Evolutionary conservation across 1,140 invertebrate species (phyloP), one percentile per base, ranked within the genome.

Genomic region (Globodera rostochiensis): DNA sequence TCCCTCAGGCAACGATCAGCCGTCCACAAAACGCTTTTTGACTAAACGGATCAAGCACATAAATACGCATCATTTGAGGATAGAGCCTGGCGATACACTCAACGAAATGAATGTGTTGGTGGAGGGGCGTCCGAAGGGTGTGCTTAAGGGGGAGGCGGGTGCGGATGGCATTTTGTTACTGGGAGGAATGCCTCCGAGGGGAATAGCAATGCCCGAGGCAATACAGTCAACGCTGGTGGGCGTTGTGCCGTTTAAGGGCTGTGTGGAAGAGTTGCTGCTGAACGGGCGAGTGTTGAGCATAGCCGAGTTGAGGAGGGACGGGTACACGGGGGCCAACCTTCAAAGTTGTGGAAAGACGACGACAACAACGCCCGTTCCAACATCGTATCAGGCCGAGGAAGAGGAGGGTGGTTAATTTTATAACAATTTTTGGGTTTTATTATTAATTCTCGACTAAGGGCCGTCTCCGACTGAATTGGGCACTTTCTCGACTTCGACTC

Each of bases 211-310:
- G 77, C 46, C 45, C 21, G 70, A 36, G 25, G 13, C 36, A 69
- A 78, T 78, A 49, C 6, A 69, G 13, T 4, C 50, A 4, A 9
- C 21, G 13, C 6, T 78, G 3, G 9, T 49, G 1, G 25, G 25
- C 46, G 64, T 46, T 69, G 21, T 47, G 36, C 77, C 77, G n/a
- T 69, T 78, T 70, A 36, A 25, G 25, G 77, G 77, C 6, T 78
- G 77, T 47, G 47, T 78, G 77, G 70, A 70, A 53, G 21, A 78
- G 49, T 47, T 78, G 70, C 25, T 11, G 66, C 21, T 78, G n/a
- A 78, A 78, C 49, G 77, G 77, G 45, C 25, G 70, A 6, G 25
- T 19, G 19, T 45, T 78, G 77, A n/a, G 9, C 21, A 7, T 78
- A 21, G 70, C 66, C 46, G 64, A 78, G 13, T 50, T 78, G 49